Percentiles rank a stretch among this genome's conserved stretches.
These are phyloP conservation scores for Chydorus sphaericus DNA, from an alignment of 2,888 invertebrate genomes.

Conservation along the genomic window DNA sequence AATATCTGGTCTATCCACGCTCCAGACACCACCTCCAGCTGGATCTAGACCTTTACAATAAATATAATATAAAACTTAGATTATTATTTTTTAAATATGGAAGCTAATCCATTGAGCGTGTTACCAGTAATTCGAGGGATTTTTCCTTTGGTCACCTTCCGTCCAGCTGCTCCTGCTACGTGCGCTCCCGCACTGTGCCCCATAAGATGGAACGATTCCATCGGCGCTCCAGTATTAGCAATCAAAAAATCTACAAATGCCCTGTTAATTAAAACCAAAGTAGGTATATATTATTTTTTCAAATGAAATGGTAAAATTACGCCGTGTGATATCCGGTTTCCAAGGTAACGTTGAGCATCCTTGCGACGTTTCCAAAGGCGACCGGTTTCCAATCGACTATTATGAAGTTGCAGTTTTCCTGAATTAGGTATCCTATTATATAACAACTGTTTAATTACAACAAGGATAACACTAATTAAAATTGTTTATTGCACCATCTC, in stretches of 20 bases:
- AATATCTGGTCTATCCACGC: conserved; percentile 29
- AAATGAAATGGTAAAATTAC: no score
- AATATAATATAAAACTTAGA: not conserved
- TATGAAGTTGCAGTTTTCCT: no score
- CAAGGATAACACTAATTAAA: no score
- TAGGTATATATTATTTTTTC: no score
- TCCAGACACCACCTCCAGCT: conserved; percentile 46
- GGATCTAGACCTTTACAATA: conserved; percentile 41
- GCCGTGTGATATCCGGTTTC: no score
- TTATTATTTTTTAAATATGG: not conserved
- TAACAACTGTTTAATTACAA: no score
- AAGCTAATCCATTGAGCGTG: not conserved
- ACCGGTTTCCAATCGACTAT: no score
- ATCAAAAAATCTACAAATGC: conserved; percentile 44
- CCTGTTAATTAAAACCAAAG: no score
- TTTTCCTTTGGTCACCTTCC: conserved; percentile 1
- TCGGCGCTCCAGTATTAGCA: conserved; percentile 35
- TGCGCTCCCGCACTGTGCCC: conserved; percentile 49
- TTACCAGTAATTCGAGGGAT: conserved; percentile 14
- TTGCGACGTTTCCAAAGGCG: no score
- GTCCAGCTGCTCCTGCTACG: conserved; percentile 45
- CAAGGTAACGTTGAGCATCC: no score
- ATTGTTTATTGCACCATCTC: conserved; percentile 5
- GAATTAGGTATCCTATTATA: no score
- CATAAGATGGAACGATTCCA: conserved; percentile 41